Evolutionary conservation across 2,113 vertebrate species (phyloP).

Genomic region (Rhagologus leucostigma): DNA sequence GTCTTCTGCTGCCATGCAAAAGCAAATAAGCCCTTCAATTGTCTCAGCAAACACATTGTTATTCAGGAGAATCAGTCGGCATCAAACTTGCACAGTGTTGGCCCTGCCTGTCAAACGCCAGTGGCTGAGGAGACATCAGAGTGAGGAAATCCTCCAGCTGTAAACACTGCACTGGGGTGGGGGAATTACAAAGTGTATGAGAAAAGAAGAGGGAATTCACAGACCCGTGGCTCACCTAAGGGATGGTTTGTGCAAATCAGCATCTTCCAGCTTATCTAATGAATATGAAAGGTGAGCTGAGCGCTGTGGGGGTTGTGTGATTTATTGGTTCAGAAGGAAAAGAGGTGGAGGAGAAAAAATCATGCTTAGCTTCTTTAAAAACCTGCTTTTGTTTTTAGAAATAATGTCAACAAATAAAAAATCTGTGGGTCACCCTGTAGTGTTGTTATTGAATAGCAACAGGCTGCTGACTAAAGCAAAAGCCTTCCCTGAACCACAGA

Average conservation of each 20-base stretch:
- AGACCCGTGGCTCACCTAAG: accelerated
- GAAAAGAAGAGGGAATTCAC: neutral
- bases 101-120: neutral
- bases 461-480: neutral
- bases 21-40: neutral
- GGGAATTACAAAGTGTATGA: neutral
- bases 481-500: neutral
- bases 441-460: neutral
- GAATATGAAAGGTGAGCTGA: neutral
- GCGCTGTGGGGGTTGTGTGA: neutral
- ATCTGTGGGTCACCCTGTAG: neutral
- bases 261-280: neutral
- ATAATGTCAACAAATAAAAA: neutral
- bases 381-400: neutral
- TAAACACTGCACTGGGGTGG: neutral
- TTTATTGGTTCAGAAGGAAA: neutral
- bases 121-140: neutral
- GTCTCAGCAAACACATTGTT: neutral
- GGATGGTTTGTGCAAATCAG: neutral
- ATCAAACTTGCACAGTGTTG: neutral
- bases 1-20: neutral
- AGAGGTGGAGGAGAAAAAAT: neutral
- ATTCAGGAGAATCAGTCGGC: neutral
- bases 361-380: neutral
- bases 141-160: neutral